phyloP scores from a whole-genome alignment of 2,797 vertebrate species.

The Eulemur coronatus region DNA sequence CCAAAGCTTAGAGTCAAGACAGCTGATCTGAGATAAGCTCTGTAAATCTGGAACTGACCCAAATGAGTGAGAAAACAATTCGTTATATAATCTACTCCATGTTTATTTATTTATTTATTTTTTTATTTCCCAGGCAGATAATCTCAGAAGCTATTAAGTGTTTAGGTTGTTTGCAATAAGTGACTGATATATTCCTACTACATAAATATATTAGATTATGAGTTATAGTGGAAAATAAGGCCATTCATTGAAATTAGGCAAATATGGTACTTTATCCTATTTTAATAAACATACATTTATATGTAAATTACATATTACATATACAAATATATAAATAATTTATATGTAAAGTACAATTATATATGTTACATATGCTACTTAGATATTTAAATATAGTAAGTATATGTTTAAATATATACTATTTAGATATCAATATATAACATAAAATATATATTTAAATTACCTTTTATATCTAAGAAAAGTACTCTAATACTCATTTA shows the following conservation, averaged over 20 bases:
- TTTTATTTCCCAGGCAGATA: no score
- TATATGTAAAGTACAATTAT: background rate
- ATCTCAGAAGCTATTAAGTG: background rate
- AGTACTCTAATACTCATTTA: background rate
- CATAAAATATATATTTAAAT: background rate
- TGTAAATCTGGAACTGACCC: background rate
- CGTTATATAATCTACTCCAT: background rate
- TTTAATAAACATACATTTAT: background rate
- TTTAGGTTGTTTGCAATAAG: background rate
- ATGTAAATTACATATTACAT: background rate
- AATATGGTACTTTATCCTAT: background rate
- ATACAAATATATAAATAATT: background rate
- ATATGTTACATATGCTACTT: background rate
- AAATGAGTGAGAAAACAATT: background rate
- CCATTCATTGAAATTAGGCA: background rate
- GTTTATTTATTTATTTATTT: no score
- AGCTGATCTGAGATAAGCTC: background rate
- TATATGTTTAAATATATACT: background rate
- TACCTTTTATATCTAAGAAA: background rate
- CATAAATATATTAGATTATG: background rate
- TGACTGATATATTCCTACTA: background rate
- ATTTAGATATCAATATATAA: background rate
- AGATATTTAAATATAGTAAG: background rate
- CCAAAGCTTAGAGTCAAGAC: background rate
- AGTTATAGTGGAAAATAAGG: background rate